A percentile compares a stretch with the other conserved stretches of the same genome.
Conservation (phyloP, 2,888 invertebrate species). For the Morpho deidamia region DNA sequence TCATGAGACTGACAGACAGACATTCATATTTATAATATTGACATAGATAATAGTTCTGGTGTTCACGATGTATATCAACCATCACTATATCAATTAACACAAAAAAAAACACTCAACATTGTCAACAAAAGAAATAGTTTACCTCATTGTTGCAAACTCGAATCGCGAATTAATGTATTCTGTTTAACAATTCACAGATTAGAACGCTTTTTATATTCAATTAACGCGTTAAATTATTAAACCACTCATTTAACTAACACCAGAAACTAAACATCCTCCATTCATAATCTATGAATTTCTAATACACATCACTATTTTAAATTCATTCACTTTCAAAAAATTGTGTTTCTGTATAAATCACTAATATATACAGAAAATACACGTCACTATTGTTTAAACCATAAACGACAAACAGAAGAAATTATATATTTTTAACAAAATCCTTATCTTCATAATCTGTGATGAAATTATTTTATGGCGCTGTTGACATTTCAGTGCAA, state of each 20-base stretch:
- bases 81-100: background rate
- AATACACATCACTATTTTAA: background rate
- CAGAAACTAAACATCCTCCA: too few relatives aligned
- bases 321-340: background rate
- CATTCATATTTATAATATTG: too few relatives aligned
- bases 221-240: too few relatives aligned
- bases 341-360: background rate
- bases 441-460: background rate
- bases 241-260: too few relatives aligned
- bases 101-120: background rate
- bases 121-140: background rate
- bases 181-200: background rate
- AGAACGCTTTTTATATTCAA: background rate
- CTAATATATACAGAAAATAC: background rate
- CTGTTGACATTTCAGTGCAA: background rate
- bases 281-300: too few relatives aligned
- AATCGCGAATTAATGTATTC: background rate
- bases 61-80: too few relatives aligned
- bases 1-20: too few relatives aligned
- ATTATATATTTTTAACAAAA: background rate
- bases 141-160: background rate
- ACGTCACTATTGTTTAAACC: background rate
- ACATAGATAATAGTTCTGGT: too few relatives aligned
- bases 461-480: background rate
- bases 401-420: too few relatives aligned